Percentiles rank a stretch among this genome's conserved stretches.
Conservation (phyloP, 2,888 invertebrate species). For the Himalopsyche kuldschensis region DNA sequence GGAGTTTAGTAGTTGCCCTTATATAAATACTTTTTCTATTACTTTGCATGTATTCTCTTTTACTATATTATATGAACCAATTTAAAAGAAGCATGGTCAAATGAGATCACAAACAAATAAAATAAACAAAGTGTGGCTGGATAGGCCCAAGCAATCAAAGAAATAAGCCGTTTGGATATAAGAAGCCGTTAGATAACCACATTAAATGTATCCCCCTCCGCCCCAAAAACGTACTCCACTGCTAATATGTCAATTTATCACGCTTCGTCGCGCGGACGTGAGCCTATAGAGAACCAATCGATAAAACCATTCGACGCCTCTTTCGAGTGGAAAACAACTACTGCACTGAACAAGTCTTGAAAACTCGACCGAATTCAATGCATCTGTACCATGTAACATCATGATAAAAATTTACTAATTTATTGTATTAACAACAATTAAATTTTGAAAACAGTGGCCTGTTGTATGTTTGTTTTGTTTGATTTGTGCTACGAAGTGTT, state of each 20-base stretch:
- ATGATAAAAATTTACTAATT: no score
- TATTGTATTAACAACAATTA: no score
- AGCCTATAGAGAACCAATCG: neutral
- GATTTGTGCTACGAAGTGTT: no score
- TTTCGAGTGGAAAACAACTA: neutral
- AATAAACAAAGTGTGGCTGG: neutral
- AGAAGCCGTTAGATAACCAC: neutral
- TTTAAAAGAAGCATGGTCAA: no score
- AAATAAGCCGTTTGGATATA: neutral
- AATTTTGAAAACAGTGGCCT: no score
- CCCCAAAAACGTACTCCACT: neutral
- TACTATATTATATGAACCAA: no score
- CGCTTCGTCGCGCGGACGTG: conserved; percentile 4
- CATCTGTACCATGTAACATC: no score
- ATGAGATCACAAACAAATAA: neutral
- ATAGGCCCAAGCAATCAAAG: neutral
- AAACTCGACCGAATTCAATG: neutral
- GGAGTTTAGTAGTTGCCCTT: no score
- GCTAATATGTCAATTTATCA: conserved; percentile 16
- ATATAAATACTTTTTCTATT: no score
- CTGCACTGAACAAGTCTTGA: neutral
- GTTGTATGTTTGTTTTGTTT: no score
- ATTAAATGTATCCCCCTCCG: neutral
- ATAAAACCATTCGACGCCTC: neutral
- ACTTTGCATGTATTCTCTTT: no score